Evolutionary conservation across 2,113 vertebrate genomes (phyloP), one percentile per base, ranked within the genome.

Genomic region (Varanus salvator): DNA sequence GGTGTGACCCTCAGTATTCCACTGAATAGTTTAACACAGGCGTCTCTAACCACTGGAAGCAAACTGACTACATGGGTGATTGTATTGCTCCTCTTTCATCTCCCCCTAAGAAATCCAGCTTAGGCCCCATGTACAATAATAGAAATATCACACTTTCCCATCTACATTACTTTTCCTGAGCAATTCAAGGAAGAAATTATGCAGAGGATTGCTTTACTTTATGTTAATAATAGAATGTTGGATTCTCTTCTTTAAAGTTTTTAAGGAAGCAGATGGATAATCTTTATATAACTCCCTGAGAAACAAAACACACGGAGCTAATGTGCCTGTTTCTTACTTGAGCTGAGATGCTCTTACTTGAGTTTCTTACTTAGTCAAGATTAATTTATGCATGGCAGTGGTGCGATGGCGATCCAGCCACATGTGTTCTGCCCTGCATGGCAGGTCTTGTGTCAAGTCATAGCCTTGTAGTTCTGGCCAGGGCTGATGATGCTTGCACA

Each of bases 261-360:
- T 90, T 81, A 92, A 91, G 57, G 84, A 93, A 95, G 87, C 89
- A 95, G 88, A 92, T 93, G 93, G 95, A 84, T 71, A 17, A 86
- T 93, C 91, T 95, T 95, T 95, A 91, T 95, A 89, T 92, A 72
- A 3, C 66, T 91, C 77, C 78, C 27, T 74, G 66, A 90, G 78
- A 86, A 91, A 68, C 0, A 52, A 90, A 89, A 93, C 87, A 92
- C 87, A 90, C 93, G 74, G 82, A 84, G 86, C 89, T 92, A 94
- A 93, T 89, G 88, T 66, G 89, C 57, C 87, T 80, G 0, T 48
- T 94, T 86, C 87, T 89, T 44, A 44, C 38, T 44, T 44, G 38
- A 44, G 38, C 38, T 44, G 38, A 44, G 38, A 44, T 44, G 1
- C 38, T 44, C 38, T 44, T 44, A 44, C 38, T 44, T 3, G 38